Base-by-base conservation (phyloP, 2,797 vertebrate species). In the Spondyliosoma cantharus region DNA sequence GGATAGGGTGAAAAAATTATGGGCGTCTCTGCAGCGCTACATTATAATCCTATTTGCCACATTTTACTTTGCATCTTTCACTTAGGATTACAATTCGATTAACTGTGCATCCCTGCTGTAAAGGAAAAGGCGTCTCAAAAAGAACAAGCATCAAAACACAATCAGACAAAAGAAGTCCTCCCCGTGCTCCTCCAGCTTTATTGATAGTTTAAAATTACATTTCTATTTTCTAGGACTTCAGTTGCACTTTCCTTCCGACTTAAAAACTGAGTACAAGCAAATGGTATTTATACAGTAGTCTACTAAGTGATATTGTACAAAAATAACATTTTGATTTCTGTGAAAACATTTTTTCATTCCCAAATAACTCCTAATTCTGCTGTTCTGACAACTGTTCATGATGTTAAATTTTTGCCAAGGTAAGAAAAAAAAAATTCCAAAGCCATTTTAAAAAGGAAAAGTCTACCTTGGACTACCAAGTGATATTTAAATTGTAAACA, bases 131-230 rank as follows among this genome's bases (percentile, higher is more conserved):
- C 22, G 8, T 37, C 19, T 29, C 2, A n/a, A 56, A 11, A 50
- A 48, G 15, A 71, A 57, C 19, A 13, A 7, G 6, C 24, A 12
- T 15, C 14, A 3, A 43, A 49, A 42, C 15, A 13, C 6, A 19
- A 77, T 54, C 45, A 88, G 45, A 94, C 93, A 90, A 91, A 93
- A 92, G 85, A 37, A 11, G 90, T 95, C 93, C 90, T 96, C 97
- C 96, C 96, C 96, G 97, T 99, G 97, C 98, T 98, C 97, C 97
- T 99, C 97, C 97, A 97, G 96, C 96, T 99, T 99, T 99, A 99
- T 99, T 99, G 97, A 98, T 97, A 98, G 97, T 98, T 99, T 99
- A 99, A 99, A 99, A 99, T 98, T 98, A 99, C 97, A 99, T 96
- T 95, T 97, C 97, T 98, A 97, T 97, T 94, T 96, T 98, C 96